Evolutionary conservation across 2,888 invertebrate species (phyloP).

Genomic region (Agonopterix alstromeriana): DNA sequence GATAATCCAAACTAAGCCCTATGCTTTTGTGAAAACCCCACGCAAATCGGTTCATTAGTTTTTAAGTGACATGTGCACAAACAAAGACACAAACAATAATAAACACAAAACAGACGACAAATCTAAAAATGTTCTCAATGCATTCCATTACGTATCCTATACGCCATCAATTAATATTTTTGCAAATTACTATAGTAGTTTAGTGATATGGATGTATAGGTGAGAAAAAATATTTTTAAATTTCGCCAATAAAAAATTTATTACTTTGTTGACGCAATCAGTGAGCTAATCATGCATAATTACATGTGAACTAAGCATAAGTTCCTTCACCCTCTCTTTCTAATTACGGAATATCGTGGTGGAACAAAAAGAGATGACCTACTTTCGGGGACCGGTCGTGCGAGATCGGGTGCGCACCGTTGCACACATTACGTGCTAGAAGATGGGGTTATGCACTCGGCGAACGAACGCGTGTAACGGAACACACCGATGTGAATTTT

Average conservation of each 20-base stretch:
- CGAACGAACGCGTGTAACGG: slow-evolving; percentile 56
- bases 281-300: slow-evolving; percentile 9
- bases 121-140: too few relatives aligned
- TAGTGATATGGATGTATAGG: neutral
- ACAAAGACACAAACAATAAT: too few relatives aligned
- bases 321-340: slow-evolving; percentile 40
- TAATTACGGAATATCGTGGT: slow-evolving; percentile 72
- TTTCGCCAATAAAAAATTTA: neutral
- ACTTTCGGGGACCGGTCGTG: slow-evolving; percentile 71
- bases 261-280: slow-evolving; percentile 3
- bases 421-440: slow-evolving; percentile 67
- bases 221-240: neutral
- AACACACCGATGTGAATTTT: slow-evolving; percentile 71
- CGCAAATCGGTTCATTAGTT: too few relatives aligned
- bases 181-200: too few relatives aligned
- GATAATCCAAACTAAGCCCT: too few relatives aligned
- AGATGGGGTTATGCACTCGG: slow-evolving; percentile 58
- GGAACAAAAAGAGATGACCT: slow-evolving; percentile 77
- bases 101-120: too few relatives aligned
- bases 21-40: too few relatives aligned
- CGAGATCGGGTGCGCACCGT: slow-evolving; percentile 72
- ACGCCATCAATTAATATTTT: too few relatives aligned
- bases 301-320: slow-evolving; percentile 11
- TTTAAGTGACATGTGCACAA: too few relatives aligned
- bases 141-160: too few relatives aligned